Base-by-base conservation (phyloP, 1,140 invertebrate species). In the Dreissena rostriformis region DNA sequence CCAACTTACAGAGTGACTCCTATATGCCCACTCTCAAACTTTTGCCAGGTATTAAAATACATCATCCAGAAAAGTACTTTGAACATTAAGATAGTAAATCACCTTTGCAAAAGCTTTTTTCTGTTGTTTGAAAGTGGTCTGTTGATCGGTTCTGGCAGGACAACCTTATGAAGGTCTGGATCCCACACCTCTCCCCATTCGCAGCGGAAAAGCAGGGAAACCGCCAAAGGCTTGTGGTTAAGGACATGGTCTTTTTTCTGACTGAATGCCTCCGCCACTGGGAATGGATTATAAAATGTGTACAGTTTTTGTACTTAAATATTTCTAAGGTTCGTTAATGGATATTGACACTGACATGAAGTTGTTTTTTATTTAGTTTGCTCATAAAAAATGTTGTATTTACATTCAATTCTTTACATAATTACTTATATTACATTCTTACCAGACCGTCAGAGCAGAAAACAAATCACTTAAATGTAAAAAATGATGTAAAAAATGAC, bases 211-310 rank as follows among this genome's bases (percentile, higher is more conserved):
- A 22, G 73, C 14, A 70, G 79, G 6, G 79, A 81, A 1, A 81
- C 79, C 19, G 39, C 55, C 8, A 81, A 39, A 5, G 39, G 12
- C 19, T 71, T 29, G 4, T 19, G 15, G 22, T 52, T 24, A 24
- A 52, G 73, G 51, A 51, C 39, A n/a, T 57, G 68, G 55, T 26
- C 28, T 17, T 26, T 79, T 28, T 26, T 81, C 52, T 2, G 53
- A 73, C 79, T 72, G 14, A 81, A 28, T 52, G 53, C 49, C 52
- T 63, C 61, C 11, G 65, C 79, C 61, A 81, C 79, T 81, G 29
- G 1, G 52, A 39, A 72, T 72, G 52, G 49, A 29, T 51, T 49
- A 39, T 72, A 17, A n/a, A n/a, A n/a, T n/a, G n/a, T n/a, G n/a
- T n/a, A n/a, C n/a, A n/a, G n/a, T n/a, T n/a, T n/a, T n/a, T n/a